These are phyloP conservation scores for Loxodonta africana DNA, from an alignment of 2,113 vertebrate species.

Conservation along the genomic window DNA sequence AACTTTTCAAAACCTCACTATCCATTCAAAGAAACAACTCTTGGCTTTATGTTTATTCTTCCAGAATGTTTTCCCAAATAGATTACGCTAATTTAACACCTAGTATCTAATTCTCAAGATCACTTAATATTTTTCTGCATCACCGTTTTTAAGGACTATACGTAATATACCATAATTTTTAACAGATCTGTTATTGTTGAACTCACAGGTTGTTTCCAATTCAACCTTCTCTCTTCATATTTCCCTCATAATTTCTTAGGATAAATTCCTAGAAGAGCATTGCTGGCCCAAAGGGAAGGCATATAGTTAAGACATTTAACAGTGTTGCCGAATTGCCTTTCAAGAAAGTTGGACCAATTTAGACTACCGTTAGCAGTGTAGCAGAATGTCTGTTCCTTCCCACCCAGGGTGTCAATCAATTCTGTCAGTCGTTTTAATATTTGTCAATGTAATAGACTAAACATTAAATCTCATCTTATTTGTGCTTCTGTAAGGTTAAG, in stretches of 20 bases:
- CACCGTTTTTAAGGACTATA: background rate
- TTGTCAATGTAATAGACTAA: constrained; percentile 63
- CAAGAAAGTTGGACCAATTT: constrained; percentile 69
- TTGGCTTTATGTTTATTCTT: constrained; percentile 34
- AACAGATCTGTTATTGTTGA: background rate
- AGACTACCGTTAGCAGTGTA: constrained; percentile 55
- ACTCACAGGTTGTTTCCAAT: background rate
- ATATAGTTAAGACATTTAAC: constrained; percentile 70
- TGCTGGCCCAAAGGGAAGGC: constrained; percentile 56
- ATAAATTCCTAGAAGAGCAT: constrained; percentile 68
- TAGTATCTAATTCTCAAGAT: background rate
- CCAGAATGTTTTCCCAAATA: constrained; percentile 31
- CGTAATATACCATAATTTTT: constrained; percentile 12
- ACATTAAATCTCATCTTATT: constrained; percentile 63
- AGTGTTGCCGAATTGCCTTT: constrained; percentile 72
- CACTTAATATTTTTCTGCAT: background rate
- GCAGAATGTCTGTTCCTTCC: constrained; percentile 59
- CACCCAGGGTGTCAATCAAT: constrained; percentile 59
- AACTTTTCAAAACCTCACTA: background rate
- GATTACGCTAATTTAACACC: background rate
- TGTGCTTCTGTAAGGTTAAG: constrained; percentile 43
- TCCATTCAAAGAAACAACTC: background rate
- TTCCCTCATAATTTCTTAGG: constrained; percentile 56
- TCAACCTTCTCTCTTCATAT: background rate
- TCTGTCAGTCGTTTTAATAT: constrained; percentile 73